A percentile compares a stretch with the other conserved stretches of the same genome.
Conservation (phyloP, 2,113 vertebrate genomes). For the Natator depressus region DNA sequence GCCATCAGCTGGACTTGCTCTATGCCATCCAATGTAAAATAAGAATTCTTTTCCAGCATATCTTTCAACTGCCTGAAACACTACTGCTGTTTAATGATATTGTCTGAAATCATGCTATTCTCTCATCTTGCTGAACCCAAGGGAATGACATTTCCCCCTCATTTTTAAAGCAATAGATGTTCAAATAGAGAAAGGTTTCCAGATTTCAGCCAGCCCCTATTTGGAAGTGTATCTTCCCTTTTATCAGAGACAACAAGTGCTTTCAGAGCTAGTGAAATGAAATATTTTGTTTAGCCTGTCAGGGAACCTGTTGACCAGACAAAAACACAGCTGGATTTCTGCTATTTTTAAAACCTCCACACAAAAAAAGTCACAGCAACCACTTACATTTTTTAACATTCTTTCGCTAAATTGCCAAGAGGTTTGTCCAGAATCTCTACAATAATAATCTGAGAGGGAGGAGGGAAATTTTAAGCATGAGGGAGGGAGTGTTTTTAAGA, state of each 20-base stretch:
- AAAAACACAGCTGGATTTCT: neutral
- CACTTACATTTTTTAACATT: neutral
- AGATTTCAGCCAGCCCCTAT: neutral
- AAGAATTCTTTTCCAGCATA: neutral
- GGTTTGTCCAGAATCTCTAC: neutral
- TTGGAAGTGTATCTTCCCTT: neutral
- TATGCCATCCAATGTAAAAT: neutral
- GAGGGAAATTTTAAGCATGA: neutral
- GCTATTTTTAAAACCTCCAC: neutral
- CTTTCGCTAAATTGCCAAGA: neutral
- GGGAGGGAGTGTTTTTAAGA: neutral
- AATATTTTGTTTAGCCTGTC: slow-evolving; percentile 20
- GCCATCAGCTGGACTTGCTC: neutral
- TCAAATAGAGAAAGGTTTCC: slow-evolving; percentile 8
- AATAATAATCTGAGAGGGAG: neutral
- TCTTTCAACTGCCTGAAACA: neutral
- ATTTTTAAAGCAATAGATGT: neutral
- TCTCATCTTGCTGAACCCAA: neutral
- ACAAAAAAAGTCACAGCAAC: slow-evolving; percentile 15
- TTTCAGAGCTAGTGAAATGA: slow-evolving; percentile 19
- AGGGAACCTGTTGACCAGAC: slow-evolving; percentile 21
- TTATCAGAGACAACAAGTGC: slow-evolving; percentile 8
- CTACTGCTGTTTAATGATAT: neutral
- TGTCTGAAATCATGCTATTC: slow-evolving; percentile 6
- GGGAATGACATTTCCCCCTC: slow-evolving; percentile 4